Base-by-base conservation (phyloP, 2,888 invertebrate species). In the Orthosia cruda region DNA sequence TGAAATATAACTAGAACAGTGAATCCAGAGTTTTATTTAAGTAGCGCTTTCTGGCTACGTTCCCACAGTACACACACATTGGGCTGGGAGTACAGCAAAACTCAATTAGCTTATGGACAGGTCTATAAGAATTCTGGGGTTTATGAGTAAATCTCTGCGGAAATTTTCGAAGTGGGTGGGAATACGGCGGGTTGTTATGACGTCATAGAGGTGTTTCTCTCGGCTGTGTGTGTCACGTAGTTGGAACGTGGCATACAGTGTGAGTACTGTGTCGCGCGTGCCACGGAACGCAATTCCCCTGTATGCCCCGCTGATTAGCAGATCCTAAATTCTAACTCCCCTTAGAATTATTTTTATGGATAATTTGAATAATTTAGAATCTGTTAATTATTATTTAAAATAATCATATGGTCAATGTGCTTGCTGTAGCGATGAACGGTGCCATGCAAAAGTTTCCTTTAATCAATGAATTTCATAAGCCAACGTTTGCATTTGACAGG, bases 251-350 rank as follows among this genome's bases (percentile, higher is more conserved):
- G 9, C 40, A 40, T 40, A 40, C 40, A 40, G 7, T 9, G 40
- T 40, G 9, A 1, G 71, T 80, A 78, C 80, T 83, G 81, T 84
- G 82, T 73, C 68, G 74, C 77, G 67, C 74, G 81, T 80, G 81
- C 68, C 50, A 61, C 73, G 79, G 75, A 86, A 88, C 84, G 87
- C 87, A 89, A 87, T 89, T 86, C 0, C 13, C 40, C 9, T 40
- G 9, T 32, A 32, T 32, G 32, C 32, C 7, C 32, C 7, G 7
- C 32, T 32, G 7, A 40, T 9, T 40, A 40, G 40, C 40, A 40
- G 40, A 40, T 40, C 9, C 9, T 40, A 40, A 40, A 40, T 40
- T 40, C 40, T 40, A 0, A 40, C 40, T 40, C 40, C 9, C 40
- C 40, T 9, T 26, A 26, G n/a, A n/a, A n/a, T n/a, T n/a, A n/a